Base-by-base conservation (phyloP, 1,140 invertebrate genomes). In the Dendroctonus ponderosae region DNA sequence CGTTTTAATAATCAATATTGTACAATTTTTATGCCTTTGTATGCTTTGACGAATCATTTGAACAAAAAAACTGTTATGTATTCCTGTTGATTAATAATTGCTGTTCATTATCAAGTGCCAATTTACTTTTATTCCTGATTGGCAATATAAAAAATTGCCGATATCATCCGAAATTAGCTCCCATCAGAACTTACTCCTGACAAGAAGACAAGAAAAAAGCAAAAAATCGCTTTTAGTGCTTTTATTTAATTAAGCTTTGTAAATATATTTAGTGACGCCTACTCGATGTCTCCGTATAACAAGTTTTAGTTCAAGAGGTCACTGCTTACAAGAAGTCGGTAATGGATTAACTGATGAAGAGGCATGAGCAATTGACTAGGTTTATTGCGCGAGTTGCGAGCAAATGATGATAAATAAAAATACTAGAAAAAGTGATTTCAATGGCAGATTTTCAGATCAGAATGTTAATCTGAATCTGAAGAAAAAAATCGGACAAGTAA, bases 221-320 rank as follows among this genome's bases (percentile, higher is more conserved):
- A 48, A 52, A 52, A 65, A 65, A 38, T 8, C 6, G 12, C 41
- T 54, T 63, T 63, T 53, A 57, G 39, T 40, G 39, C 39, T 49
- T 66, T 66, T 66, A 66, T 66, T 66, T 66, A 66, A 66, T 66
- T 66, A 66, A 59, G 56, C 54, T 58, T 37, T 42, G 63, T 59
- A 48, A 49, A 57, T 43, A 44, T 59, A 38, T 66, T 59, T 59
- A 66, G 56, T 41, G 42, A 66, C 63, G 63, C 63, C 63, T 50
- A 66, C 63, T 59, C 54, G 43, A 66, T 57, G 54, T 66, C 54
- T 59, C 44, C 63, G 63, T 39, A 46, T 9, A 66, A 41, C 43
- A 37, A 56, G 54, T 7, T 26, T 57, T 12, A 39, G 63, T 66
- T 66, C 56, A 66, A 66, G 42, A 66, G 63, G 54, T 66, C 53